Conservation (phyloP, 2,113 vertebrate species). For the Andinoacara biseriatus region DNA sequence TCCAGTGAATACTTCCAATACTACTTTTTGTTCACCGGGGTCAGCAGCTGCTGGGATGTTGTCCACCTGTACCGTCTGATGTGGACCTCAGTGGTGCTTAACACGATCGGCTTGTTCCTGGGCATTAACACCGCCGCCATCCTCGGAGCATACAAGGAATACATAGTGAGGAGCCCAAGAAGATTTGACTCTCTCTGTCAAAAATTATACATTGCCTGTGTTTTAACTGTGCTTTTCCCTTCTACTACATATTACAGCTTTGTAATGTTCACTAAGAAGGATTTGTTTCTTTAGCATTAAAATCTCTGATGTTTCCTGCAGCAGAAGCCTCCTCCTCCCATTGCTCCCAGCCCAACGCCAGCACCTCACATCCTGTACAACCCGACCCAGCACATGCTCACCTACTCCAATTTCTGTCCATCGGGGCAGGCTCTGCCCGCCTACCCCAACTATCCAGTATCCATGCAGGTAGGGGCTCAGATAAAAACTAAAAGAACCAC, state of each 20-base stretch:
- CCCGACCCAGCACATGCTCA: conserved; percentile 89
- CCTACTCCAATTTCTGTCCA: conserved; percentile 85
- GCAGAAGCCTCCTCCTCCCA: conserved; percentile 83
- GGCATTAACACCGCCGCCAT: conserved; percentile 90
- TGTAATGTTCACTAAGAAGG: background rate
- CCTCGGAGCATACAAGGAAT: conserved; percentile 93
- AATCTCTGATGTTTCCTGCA: conserved; percentile 12
- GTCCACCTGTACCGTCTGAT: conserved; percentile 90
- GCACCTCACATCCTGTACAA: conserved; percentile 91
- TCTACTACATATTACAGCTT: background rate
- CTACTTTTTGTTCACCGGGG: conserved; percentile 89
- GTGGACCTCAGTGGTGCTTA: conserved; percentile 89
- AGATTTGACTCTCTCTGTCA: background rate
- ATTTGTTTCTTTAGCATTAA: background rate
- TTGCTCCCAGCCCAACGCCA: conserved; percentile 75
- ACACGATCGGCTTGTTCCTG: conserved; percentile 86
- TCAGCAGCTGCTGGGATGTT: conserved; percentile 88
- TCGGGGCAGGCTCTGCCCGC: conserved; percentile 80
- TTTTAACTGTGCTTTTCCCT: too few species aligned
- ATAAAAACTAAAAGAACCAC: background rate
- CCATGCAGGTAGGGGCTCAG: conserved; percentile 85
- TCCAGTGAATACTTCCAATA: conserved; percentile 77
- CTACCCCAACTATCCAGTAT: conserved; percentile 86
- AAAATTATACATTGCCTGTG: background rate
- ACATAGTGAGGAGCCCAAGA: conserved; percentile 42